These are phyloP conservation scores for Agrotis segetum DNA, from an alignment of 2,888 invertebrate species.

Conservation along the genomic window DNA sequence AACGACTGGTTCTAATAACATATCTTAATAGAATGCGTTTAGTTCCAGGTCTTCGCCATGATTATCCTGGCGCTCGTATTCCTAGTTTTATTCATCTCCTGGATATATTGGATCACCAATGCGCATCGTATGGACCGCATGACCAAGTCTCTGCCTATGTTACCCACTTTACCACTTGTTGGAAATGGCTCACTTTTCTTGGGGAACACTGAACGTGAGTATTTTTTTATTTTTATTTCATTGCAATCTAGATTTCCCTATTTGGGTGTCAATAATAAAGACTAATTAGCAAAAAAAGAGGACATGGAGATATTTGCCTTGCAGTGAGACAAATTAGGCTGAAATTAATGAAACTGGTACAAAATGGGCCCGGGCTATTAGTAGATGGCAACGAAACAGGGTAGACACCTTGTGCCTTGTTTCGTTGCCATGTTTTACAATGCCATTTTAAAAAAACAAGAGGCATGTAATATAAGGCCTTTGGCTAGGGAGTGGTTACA, in stretches of 20 bases:
- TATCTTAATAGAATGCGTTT: neutral
- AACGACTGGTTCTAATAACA: neutral
- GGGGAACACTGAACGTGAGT: conserved; percentile 81
- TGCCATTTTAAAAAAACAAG: neutral
- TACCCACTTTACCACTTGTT: conserved; percentile 76
- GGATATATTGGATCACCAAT: conserved; percentile 70
- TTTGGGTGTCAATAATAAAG: neutral
- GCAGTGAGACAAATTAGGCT: neutral
- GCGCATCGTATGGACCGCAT: conserved; percentile 73
- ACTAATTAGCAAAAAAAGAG: neutral
- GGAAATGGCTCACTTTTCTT: conserved; percentile 82
- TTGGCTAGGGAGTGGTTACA: neutral
- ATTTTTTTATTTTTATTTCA: neutral
- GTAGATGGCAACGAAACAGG: too few species aligned
- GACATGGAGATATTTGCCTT: neutral
- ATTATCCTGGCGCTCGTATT: conserved; percentile 72
- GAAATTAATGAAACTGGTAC: neutral
- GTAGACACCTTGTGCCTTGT: neutral
- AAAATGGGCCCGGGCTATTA: neutral
- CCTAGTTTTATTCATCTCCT: conserved; percentile 67
- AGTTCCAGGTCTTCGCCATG: conserved; percentile 67
- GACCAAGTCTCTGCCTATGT: conserved; percentile 74
- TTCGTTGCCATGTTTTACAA: neutral
- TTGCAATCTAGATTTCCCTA: too few species aligned
- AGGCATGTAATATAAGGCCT: too few species aligned